Evolutionary conservation across 2,888 invertebrate species (phyloP).

Genomic region (Parnassius orleans): DNA sequence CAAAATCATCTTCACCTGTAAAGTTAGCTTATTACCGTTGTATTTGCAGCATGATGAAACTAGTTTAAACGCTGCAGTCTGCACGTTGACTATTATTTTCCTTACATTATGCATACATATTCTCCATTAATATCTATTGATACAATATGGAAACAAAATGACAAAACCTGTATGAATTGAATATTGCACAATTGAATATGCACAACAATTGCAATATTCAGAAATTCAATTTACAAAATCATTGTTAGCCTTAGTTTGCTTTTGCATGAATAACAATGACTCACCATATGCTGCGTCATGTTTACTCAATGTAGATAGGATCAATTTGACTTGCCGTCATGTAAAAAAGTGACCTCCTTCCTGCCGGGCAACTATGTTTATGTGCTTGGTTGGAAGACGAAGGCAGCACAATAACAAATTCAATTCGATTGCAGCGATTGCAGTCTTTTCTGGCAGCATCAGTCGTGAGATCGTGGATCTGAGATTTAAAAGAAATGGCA

Average conservation of each 20-base stretch:
- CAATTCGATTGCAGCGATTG: slow-evolving; percentile 12
- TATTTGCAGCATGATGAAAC: neutral
- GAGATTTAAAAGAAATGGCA: slow-evolving; percentile 61
- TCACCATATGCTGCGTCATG: slow-evolving; percentile 30
- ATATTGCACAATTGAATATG: too few species aligned
- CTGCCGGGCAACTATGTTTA: slow-evolving; percentile 7
- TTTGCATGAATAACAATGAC: slow-evolving; percentile 32
- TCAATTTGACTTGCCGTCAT: slow-evolving; percentile 9
- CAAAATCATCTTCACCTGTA: neutral
- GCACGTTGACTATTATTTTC: neutral
- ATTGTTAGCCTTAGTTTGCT: slow-evolving; percentile 26
- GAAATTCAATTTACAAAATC: slow-evolving; percentile 28
- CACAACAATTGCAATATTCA: slow-evolving; percentile 33
- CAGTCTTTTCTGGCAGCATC: slow-evolving; percentile 20
- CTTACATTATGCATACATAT: neutral
- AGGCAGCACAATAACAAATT: slow-evolving; percentile 6
- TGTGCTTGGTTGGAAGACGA: slow-evolving; percentile 8
- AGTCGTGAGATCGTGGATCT: slow-evolving; percentile 42
- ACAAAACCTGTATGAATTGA: slow-evolving; percentile 44
- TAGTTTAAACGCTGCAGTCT: neutral
- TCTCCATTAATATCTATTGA: neutral
- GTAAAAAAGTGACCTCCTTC: slow-evolving; percentile 6
- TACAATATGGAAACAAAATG: neutral
- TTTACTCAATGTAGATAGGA: slow-evolving; percentile 8
- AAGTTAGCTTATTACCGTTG: neutral